Evolutionary conservation across 2,113 vertebrate species (phyloP).

Genomic region (Cichladusa arquata): DNA sequence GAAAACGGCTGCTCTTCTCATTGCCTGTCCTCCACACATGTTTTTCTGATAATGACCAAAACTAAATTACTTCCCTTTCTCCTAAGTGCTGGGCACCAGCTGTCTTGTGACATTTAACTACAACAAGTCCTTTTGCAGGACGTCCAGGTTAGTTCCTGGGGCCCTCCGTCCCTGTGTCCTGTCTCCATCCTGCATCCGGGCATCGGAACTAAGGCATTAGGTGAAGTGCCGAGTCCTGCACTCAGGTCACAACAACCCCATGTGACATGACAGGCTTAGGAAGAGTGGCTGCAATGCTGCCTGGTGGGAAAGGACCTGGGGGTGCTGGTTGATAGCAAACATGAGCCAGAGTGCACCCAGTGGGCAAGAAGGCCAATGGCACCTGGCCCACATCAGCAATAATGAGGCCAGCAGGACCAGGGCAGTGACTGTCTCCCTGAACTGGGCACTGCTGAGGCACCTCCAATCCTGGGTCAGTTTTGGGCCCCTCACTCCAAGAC

Average conservation of each 20-base stretch:
- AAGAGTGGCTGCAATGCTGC: background rate
- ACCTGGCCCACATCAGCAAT: background rate
- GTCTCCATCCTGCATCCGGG: background rate
- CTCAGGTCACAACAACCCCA: background rate
- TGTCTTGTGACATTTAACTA: conserved; percentile 25
- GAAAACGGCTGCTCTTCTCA: conserved; percentile 58
- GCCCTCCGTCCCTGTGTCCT: background rate
- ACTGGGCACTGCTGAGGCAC: background rate
- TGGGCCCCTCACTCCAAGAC: background rate
- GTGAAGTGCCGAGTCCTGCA: background rate
- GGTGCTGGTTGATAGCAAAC: background rate
- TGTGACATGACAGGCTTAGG: background rate
- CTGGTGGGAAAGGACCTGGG: background rate
- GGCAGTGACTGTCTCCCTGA: rapidly evolving
- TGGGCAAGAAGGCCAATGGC: background rate
- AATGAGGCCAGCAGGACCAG: background rate
- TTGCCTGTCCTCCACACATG: conserved; percentile 29
- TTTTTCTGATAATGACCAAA: conserved; percentile 55
- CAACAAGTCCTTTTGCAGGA: background rate
- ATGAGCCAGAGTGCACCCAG: background rate
- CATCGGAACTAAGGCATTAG: background rate
- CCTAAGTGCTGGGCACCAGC: conserved; percentile 42
- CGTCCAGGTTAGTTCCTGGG: background rate
- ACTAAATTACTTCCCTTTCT: conserved; percentile 62
- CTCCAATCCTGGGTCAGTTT: rapidly evolving